Conservation (phyloP, 2,797 vertebrate genomes). For the Helarctos malayanus region DNA sequence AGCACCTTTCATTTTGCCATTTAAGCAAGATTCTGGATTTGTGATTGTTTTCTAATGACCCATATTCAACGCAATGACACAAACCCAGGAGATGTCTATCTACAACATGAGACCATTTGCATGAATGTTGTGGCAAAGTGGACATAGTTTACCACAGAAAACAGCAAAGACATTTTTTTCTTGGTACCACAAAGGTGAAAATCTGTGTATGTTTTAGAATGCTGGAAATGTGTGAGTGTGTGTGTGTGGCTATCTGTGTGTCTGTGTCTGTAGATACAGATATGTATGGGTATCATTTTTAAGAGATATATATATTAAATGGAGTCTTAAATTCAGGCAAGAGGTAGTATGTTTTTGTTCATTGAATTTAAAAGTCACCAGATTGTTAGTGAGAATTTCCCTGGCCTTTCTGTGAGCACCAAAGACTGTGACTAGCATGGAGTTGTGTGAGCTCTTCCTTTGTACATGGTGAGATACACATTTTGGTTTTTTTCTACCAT, state of each 20-base stretch:
- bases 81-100: neutral
- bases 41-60: constrained; percentile 8
- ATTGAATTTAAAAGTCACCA: neutral
- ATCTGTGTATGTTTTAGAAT: constrained; percentile 15
- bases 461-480: neutral
- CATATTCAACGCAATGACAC: neutral
- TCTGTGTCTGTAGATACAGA: neutral
- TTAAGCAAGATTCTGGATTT: neutral
- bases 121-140: neutral
- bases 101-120: neutral
- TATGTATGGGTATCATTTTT: neutral
- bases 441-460: neutral
- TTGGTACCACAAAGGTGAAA: neutral
- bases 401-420: neutral
- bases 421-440: neutral
- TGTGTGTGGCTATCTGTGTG: neutral
- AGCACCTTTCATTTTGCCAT: neutral
- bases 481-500: neutral
- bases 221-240: neutral
- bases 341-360: neutral
- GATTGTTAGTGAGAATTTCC: neutral
- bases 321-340: neutral
- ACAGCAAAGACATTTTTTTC: neutral
- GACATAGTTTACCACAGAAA: neutral
- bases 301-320: neutral